Evolutionary conservation across 1,140 invertebrate species (phyloP).

Genomic region (Vollenhovia emeryi): DNA sequence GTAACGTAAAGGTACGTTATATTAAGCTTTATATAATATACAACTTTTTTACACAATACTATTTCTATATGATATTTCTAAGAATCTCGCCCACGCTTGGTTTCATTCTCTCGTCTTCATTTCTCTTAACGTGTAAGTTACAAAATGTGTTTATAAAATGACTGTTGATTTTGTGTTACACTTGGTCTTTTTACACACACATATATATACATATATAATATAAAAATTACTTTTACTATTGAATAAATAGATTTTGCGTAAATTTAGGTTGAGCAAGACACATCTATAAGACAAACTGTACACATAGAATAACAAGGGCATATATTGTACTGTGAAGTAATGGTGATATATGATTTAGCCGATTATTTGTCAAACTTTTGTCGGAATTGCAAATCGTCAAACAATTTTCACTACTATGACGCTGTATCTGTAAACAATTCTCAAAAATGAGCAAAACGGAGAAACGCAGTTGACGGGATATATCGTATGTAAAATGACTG

Average conservation of each 20-base stretch:
- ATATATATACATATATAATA: conserved; percentile 25
- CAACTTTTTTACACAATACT: conserved; percentile 61
- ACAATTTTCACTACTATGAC: conserved; percentile 55
- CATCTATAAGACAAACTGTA: conserved; percentile 31
- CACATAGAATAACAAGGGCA: not conserved
- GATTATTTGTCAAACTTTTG: not conserved
- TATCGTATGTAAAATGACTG: too few species aligned
- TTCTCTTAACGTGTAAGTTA: conserved; percentile 15
- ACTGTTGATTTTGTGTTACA: not conserved
- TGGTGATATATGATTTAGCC: not conserved
- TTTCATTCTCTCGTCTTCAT: conserved; percentile 23
- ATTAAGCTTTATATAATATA: conserved; percentile 67
- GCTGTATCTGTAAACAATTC: conserved; percentile 71
- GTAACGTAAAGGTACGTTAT: conserved; percentile 48
- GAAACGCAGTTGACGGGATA: too few species aligned
- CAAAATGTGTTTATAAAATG: conserved; percentile 4
- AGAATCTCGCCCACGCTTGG: conserved; percentile 22
- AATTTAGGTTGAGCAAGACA: conserved; percentile 34
- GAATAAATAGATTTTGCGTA: conserved; percentile 59
- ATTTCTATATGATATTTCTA: conserved; percentile 43
- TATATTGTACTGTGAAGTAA: not conserved
- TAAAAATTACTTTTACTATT: conserved; percentile 50
- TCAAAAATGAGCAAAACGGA: too few species aligned
- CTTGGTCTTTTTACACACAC: conserved; percentile 13
- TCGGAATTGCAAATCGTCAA: conserved; percentile 5